Evolutionary conservation across 2,888 invertebrate genomes (phyloP).

Genomic region (Tachina lurida): DNA sequence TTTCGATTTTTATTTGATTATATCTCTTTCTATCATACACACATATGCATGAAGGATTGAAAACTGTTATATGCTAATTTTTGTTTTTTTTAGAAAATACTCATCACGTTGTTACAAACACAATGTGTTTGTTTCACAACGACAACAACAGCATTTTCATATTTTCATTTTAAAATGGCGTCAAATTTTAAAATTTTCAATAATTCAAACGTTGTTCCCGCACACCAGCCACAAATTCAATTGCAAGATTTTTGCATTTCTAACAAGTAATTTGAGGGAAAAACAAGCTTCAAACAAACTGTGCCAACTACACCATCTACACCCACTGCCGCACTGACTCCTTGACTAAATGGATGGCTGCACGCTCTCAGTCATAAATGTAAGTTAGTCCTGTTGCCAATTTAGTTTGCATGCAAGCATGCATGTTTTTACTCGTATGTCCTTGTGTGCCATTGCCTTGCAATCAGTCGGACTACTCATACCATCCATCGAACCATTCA

Average conservation of each 20-base stretch:
- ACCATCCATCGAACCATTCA: constrained; percentile 20
- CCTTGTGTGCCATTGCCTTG: constrained; percentile 44
- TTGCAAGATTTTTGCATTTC: constrained; percentile 75
- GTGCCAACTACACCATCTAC: background rate
- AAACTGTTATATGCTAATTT: constrained; percentile 42
- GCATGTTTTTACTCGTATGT: constrained; percentile 32
- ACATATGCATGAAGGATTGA: constrained; percentile 24
- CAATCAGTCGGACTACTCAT: constrained; percentile 31
- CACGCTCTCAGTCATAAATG: constrained; percentile 13
- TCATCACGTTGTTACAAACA: background rate
- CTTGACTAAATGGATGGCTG: background rate
- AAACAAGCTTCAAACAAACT: constrained; percentile 48
- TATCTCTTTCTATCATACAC: background rate
- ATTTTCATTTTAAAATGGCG: constrained; percentile 41
- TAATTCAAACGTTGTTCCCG: constrained; percentile 56
- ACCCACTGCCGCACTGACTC: background rate
- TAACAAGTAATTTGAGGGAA: constrained; percentile 66
- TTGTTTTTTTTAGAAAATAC: background rate
- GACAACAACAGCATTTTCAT: constrained; percentile 4
- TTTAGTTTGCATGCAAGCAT: constrained; percentile 48
- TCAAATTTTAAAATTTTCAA: constrained; percentile 47
- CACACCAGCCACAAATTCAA: constrained; percentile 78
- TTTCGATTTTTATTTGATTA: constrained; percentile 23
- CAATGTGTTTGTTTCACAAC: background rate
- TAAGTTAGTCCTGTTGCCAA: constrained; percentile 57